Evolutionary conservation across 1,140 invertebrate species (phyloP), one percentile per base, ranked within the genome.

Genomic region (honey bee (Apis mellifera)): DNA sequence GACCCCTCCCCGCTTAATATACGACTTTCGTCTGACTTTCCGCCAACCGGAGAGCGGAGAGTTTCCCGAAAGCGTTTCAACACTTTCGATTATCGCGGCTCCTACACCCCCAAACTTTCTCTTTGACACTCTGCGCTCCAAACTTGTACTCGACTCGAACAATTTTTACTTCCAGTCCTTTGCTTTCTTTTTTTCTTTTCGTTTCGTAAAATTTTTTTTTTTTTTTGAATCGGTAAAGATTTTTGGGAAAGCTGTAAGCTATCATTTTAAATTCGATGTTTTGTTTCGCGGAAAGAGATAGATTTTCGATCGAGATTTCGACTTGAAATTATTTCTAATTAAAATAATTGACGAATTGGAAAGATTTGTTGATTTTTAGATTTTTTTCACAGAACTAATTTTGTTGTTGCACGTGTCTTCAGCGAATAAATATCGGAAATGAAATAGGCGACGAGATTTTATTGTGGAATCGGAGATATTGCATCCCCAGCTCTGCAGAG

Each of bases 51-150:
- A 7, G 9, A 12, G 48, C 32, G 71, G 32, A 42, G 32, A 42
- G 32, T 42, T 42, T 50, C 54, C 32, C 12, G 69, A 42, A 55
- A 64, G n/a, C 11, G 17, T 69, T n/a, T 55, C 8, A 71, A 78
- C 66, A 59, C 59, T 78, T 75, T 78, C 85, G 85, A 86, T 86
- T 83, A 86, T 86, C 84, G 74, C 57, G 55, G n/a, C 32, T 59
- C 32, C 4, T n/a, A 26, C n/a, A 32, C 32, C 32, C 32, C 26
- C 32, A 7, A 15, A 23, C 13, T 62, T 23, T 62, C 60, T 23
- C 60, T 62, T 62, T 62, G n/a, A 62, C 54, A 55, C 32, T 42
- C 32, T 42, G 32, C 32, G 32, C 32, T 42, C 32, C 4, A 42
- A 42, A 42, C 32, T 42, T 42, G 32, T 42, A 7, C 32, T 26